Conservation (phyloP, 2,113 vertebrate species). For the Tonatia bakeri region DNA sequence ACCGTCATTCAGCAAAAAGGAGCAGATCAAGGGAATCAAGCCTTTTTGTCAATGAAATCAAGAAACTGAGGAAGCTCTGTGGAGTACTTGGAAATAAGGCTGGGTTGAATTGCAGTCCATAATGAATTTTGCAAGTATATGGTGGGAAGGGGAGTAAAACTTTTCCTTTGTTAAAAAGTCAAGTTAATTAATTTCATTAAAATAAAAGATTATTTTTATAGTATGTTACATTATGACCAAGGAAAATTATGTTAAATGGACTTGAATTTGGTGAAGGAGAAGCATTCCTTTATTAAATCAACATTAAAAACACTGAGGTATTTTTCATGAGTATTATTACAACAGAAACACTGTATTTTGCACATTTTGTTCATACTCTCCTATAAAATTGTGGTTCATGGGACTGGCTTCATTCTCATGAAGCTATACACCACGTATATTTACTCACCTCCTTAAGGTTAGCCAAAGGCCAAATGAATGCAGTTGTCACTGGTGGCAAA, state of each 20-base stretch:
- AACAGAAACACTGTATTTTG: background rate
- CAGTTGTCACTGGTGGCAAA: background rate
- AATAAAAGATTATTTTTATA: background rate
- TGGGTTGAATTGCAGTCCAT: no score
- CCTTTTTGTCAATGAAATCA: background rate
- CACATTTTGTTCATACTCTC: slow-evolving; percentile 16
- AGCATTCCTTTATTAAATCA: slow-evolving; percentile 18
- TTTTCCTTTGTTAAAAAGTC: slow-evolving; percentile 1
- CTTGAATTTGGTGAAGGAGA: background rate
- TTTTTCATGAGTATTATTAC: slow-evolving; percentile 28
- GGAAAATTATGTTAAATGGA: background rate
- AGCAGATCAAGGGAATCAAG: background rate
- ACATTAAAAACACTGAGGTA: slow-evolving; percentile 25
- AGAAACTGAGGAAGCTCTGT: background rate
- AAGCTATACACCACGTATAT: background rate
- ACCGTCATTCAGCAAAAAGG: background rate
- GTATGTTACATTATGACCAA: background rate
- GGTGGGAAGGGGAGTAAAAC: background rate
- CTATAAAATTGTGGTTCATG: background rate
- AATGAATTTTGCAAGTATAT: background rate
- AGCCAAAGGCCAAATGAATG: slow-evolving; percentile 14
- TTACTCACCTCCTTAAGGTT: background rate
- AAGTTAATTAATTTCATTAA: background rate
- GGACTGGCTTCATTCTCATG: slow-evolving; percentile 18
- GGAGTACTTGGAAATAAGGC: background rate